phyloP scores from a whole-genome alignment of 2,888 invertebrate species.

The Lepetodrilus schrolli region DNA sequence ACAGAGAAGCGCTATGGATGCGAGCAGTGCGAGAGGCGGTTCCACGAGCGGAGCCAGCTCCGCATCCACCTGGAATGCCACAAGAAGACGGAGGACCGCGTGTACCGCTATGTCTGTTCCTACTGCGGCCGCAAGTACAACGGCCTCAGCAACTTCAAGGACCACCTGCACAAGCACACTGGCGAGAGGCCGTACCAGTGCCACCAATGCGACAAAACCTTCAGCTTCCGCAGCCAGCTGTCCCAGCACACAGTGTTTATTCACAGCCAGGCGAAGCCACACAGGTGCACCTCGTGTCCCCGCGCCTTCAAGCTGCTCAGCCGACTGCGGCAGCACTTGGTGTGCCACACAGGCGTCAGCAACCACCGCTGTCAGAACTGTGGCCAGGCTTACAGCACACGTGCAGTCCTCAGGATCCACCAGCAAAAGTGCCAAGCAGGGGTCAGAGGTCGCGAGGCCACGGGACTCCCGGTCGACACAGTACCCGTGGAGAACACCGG shows the following conservation, averaged over 20 bases:
- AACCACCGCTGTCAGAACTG: constrained; percentile 50
- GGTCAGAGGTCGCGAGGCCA: not conserved
- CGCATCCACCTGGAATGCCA: constrained; percentile 54
- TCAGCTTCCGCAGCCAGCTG: constrained; percentile 52
- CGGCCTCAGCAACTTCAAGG: constrained; percentile 48
- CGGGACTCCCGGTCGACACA: not conserved
- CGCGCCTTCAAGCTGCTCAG: constrained; percentile 53
- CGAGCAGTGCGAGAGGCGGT: constrained; percentile 32
- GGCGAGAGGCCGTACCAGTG: constrained; percentile 56
- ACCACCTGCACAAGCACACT: constrained; percentile 62
- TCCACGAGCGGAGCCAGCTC: constrained; percentile 45
- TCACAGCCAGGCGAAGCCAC: constrained; percentile 51
- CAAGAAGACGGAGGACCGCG: constrained; percentile 47
- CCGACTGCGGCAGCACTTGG: constrained; percentile 51
- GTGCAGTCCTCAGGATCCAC: constrained; percentile 48
- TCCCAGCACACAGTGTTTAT: constrained; percentile 50
- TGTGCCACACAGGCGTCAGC: constrained; percentile 54
- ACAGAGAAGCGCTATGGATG: constrained; percentile 43
- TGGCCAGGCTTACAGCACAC: constrained; percentile 46
- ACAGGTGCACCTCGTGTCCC: constrained; percentile 48
- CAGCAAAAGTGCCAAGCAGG: constrained; percentile 48
- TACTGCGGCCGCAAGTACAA: constrained; percentile 50
- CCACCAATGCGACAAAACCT: constrained; percentile 46
- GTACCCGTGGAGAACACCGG: constrained; percentile 7
- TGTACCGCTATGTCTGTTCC: constrained; percentile 46